A percentile compares a stretch with the other conserved stretches of the same genome.
phyloP scores from a whole-genome alignment of 64 coral and sea anemone species.

The Cladopsammia gracilis region DNA sequence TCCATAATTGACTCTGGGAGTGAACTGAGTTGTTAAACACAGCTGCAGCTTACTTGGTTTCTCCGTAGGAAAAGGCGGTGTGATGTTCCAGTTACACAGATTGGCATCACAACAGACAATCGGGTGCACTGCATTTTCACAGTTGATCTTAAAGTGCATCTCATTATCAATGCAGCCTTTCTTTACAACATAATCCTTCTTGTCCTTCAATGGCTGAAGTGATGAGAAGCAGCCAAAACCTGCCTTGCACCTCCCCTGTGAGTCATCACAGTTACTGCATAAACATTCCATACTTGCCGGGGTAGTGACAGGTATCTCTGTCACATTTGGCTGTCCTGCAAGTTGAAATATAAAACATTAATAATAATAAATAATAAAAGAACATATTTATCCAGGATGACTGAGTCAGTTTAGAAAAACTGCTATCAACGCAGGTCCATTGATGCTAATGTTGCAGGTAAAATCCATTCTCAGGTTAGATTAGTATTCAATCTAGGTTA shows the following conservation, averaged over 20 bases:
- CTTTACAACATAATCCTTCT: neutral
- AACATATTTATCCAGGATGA: no score
- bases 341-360: neutral
- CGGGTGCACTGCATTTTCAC: constrained; percentile 1
- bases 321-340: neutral
- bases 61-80: constrained; percentile 50
- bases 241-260: neutral
- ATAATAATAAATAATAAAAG: no score
- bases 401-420: no score
- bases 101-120: constrained; percentile 24
- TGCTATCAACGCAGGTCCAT: no score
- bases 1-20: no score
- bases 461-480: no score
- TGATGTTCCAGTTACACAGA: constrained; percentile 59
- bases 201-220: neutral
- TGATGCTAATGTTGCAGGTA: no score
- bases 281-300: neutral
- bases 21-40: neutral
- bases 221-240: constrained; percentile 35
- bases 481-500: no score
- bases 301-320: neutral
- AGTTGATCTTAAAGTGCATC: neutral
- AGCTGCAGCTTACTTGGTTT: constrained; percentile 1
- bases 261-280: neutral
- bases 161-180: constrained; percentile 38